Base-by-base conservation (phyloP, 2,113 vertebrate genomes). In the Apaloderma vittatum region DNA sequence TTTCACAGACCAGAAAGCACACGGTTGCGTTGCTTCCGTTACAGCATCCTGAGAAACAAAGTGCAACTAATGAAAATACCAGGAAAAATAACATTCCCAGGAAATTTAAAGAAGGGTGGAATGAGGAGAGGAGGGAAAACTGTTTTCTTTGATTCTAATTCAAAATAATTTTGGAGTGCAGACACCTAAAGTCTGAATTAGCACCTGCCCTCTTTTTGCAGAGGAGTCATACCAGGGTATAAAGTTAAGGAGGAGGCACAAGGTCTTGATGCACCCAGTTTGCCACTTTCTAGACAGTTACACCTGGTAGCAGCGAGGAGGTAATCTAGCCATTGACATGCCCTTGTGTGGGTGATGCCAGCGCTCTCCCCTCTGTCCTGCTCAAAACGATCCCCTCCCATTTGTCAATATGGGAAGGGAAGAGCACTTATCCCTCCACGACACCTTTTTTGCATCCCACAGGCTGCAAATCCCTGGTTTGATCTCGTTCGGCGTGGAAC, bases 391-490 rank as follows among this genome's bases (percentile, higher is more conserved):
- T 63, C 86, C 79, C 72, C 80, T 94, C 76, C 76, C 79, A 5
- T 89, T 73, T 80, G 72, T 21, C 83, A 51, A 1, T 1, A 74
- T 0, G 7, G 76, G 65, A 91, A 92, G 36, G 57, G 72, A 78
- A 81, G 86, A 73, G 74, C 92, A 71, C 76, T 95, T 55, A 58
- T 93, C 83, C 92, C 78, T 37, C 88, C 73, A 21, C 2, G 76
- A 81, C 92, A 93, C 78, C 96, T 87, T 75, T 86, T 91, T 54
- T 72, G 91, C 92, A 95, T 91, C 88, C 92, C 95, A 96, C 92
- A 75, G 92, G 95, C 96, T 97, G 92, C 92, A 96, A 95, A 96
- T 95, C 95, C 88, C 92, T 24, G 57, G 90, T 88, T 97, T 95
- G 95, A 97, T 96, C 95, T 91, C 10, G 89, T 95, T 93, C 86